phyloP scores from a whole-genome alignment of 2,888 invertebrate species.

The Pyrrhosoma nymphula region DNA sequence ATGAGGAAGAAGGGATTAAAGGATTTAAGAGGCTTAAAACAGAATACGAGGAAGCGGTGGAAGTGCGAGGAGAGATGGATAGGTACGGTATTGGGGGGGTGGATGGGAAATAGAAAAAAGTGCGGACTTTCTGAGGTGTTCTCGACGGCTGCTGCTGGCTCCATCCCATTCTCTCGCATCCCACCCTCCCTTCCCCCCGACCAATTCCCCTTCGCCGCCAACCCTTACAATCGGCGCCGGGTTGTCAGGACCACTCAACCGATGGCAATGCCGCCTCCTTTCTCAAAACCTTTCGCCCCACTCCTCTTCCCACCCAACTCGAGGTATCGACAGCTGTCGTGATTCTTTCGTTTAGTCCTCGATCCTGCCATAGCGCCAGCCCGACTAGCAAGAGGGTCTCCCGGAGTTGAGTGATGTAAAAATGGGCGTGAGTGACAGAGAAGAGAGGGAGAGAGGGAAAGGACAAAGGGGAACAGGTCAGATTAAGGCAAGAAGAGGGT shows the following conservation, averaged over 20 bases:
- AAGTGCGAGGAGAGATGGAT: not conserved
- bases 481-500: not conserved
- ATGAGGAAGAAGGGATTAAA: not conserved
- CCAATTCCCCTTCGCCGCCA: not conserved
- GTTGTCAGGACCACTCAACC: constrained; percentile 18
- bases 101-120: no score
- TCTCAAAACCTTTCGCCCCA: not conserved
- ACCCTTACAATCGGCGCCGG: not conserved
- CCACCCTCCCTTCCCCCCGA: not conserved
- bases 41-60: not conserved
- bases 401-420: no score
- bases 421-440: not conserved
- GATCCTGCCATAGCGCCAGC: not conserved
- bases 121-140: not conserved
- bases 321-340: constrained; percentile 28
- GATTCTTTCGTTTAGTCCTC: not conserved
- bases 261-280: not conserved
- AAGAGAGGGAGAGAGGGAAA: not conserved
- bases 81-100: not conserved
- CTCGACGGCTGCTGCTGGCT: not conserved
- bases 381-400: no score
- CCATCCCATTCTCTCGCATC: not conserved
- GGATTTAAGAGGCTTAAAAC: not conserved
- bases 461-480: no score
- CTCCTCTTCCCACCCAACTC: not conserved